These are phyloP conservation scores for Galleria mellonella DNA, from an alignment of 1,140 invertebrate species.

Conservation along the genomic window DNA sequence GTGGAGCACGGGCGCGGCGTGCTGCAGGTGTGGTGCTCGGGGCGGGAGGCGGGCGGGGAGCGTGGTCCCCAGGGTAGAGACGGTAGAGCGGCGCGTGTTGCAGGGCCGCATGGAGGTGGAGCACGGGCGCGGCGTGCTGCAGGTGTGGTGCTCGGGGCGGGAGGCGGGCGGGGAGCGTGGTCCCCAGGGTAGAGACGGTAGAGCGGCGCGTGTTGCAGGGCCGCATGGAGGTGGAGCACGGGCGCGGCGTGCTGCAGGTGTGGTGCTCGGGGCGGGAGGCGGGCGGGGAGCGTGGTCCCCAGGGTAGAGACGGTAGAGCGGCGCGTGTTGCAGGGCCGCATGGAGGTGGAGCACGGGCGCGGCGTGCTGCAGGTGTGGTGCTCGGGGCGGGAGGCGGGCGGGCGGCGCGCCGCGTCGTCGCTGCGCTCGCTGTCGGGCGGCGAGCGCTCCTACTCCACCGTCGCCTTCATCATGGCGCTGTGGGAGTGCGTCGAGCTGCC, in stretches of 20 bases:
- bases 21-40: constrained; percentile 77
- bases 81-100: too few relatives aligned
- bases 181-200: too few relatives aligned
- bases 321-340: constrained; percentile 74
- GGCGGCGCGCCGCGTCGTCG: constrained; percentile 49
- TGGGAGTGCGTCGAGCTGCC: constrained; percentile 94
- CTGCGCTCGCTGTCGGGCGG: constrained; percentile 91
- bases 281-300: constrained; percentile 33
- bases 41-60: constrained; percentile 56
- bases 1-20: constrained; percentile 76
- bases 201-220: too few relatives aligned
- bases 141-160: constrained; percentile 77
- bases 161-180: constrained; percentile 45
- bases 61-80: too few relatives aligned
- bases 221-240: constrained; percentile 77
- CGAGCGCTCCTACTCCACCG: constrained; percentile 95
- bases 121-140: constrained; percentile 74
- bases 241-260: constrained; percentile 75
- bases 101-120: constrained; percentile 79
- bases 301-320: too few relatives aligned
- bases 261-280: constrained; percentile 75
- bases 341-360: constrained; percentile 77
- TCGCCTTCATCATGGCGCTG: constrained; percentile 94
- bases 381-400: constrained; percentile 67
- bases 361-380: constrained; percentile 77